A percentile compares a stretch with the other conserved stretches of the same genome.
Evolutionary conservation across 2,113 vertebrate species (phyloP).

Genomic region (Ptilorrhoa leucosticta): DNA sequence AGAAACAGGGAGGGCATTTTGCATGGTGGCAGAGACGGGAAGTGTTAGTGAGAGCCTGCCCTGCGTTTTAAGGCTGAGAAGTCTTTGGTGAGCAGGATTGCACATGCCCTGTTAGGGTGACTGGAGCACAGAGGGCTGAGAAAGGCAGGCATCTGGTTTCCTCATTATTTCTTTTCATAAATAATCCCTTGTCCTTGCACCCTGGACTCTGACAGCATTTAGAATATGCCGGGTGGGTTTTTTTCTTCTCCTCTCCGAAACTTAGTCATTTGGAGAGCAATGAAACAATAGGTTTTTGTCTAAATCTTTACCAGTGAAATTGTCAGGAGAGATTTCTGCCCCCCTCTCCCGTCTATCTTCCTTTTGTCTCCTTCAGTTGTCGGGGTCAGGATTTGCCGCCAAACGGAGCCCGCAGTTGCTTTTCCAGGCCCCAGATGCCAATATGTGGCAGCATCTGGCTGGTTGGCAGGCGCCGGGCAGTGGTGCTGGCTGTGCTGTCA

Average conservation of each 20-base stretch:
- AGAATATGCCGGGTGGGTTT: not conserved
- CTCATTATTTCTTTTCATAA: conserved; percentile 44
- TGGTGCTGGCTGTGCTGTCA: conserved; percentile 34
- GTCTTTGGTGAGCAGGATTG: not conserved
- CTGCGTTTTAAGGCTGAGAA: not conserved
- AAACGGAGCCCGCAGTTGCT: conserved; percentile 69
- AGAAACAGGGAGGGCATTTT: not conserved
- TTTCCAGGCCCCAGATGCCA: conserved; percentile 82
- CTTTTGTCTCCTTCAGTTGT: conserved; percentile 73
- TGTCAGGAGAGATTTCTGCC: conserved; percentile 50
- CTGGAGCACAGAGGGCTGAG: not conserved
- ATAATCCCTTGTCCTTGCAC: conserved; percentile 47
- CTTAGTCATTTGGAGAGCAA: not conserved
- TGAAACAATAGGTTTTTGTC: conserved; percentile 57
- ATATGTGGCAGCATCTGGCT: conserved; percentile 80
- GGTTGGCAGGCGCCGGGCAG: conserved; percentile 71
- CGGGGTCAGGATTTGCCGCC: conserved; percentile 72
- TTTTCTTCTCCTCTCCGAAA: not conserved
- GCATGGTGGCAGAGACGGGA: not conserved
- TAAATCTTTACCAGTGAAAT: conserved; percentile 55
- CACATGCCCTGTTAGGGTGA: not conserved
- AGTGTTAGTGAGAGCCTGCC: not conserved
- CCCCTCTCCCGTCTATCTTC: conserved; percentile 48
- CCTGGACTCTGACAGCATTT: conserved; percentile 34
- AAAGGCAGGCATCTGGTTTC: conserved; percentile 41